A percentile compares a stretch with the other conserved stretches of the same genome.
phyloP scores from a whole-genome alignment of 2,888 invertebrate species.

The Cantharis rufa region DNA sequence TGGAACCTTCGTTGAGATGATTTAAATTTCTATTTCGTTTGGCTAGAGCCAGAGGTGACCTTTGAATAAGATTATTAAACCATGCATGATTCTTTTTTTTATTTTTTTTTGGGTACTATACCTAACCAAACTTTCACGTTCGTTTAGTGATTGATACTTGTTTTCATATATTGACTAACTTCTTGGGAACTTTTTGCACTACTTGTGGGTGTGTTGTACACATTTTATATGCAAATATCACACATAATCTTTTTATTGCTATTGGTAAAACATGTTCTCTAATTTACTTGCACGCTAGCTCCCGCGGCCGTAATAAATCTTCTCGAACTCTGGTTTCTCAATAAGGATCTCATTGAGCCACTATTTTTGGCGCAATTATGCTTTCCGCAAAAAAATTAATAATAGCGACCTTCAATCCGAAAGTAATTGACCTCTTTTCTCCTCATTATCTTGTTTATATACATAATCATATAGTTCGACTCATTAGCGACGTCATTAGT shows the following conservation, averaged over 20 bases:
- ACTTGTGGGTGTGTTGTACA: conserved; percentile 27
- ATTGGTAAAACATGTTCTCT: conserved; percentile 25
- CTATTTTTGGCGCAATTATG: conserved; percentile 5
- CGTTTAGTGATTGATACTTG: conserved; percentile 15
- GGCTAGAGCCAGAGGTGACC: conserved; percentile 15
- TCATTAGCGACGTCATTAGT: neutral
- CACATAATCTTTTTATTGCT: conserved; percentile 30
- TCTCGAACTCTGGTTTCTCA: conserved; percentile 30
- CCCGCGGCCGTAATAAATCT: conserved; percentile 30
- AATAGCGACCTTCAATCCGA: conserved; percentile 7
- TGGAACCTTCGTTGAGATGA: conserved; percentile 24
- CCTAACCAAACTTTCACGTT: conserved; percentile 5
- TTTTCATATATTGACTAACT: conserved; percentile 7
- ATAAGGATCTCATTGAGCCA: conserved; percentile 30
- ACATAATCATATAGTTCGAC: neutral
- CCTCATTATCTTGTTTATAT: neutral
- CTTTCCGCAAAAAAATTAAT: conserved; percentile 13
- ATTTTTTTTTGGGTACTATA: neutral
- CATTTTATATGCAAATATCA: conserved; percentile 35
- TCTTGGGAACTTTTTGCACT: conserved; percentile 11
- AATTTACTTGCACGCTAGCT: conserved; percentile 28
- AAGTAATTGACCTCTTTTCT: neutral
- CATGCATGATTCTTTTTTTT: conserved; percentile 4
- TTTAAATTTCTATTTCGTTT: conserved; percentile 26
- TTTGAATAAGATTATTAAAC: conserved; percentile 10